Percentiles rank a stretch among this genome's conserved stretches.
Conservation (phyloP, 2,797 vertebrate species). For the Aythya fuligula region DNA sequence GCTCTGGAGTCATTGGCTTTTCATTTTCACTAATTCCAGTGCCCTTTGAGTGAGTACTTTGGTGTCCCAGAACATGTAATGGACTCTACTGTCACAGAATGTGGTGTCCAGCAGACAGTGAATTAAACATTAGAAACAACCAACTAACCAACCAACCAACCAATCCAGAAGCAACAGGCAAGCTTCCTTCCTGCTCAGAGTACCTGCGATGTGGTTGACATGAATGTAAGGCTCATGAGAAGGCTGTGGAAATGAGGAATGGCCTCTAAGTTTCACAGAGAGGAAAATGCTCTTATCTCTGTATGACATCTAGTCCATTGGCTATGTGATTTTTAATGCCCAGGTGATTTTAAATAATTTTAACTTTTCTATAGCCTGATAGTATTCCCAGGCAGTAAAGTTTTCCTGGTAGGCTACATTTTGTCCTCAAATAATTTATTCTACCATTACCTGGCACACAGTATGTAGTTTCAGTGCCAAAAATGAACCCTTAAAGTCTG, state of each 20-base stretch:
- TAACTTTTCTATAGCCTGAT: background rate
- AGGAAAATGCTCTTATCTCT: background rate
- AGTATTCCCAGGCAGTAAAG: background rate
- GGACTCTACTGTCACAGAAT: background rate
- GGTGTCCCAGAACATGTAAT: background rate
- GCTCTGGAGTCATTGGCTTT: background rate
- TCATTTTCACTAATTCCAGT: background rate
- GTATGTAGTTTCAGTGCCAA: background rate
- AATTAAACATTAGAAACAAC: background rate
- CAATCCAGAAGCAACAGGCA: background rate
- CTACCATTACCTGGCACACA: background rate
- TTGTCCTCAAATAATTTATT: background rate
- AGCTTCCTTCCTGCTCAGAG: background rate
- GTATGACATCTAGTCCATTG: rapidly evolving
- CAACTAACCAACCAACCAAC: background rate
- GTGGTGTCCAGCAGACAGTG: background rate
- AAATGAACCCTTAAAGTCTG: background rate
- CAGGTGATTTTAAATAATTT: background rate
- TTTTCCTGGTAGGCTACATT: background rate
- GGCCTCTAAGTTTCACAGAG: background rate
- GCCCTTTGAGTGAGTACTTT: background rate
- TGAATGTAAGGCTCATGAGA: background rate
- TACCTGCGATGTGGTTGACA: background rate
- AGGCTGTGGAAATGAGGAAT: background rate
- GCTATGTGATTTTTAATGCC: background rate